Evolutionary conservation across 2,888 invertebrate species (phyloP), one percentile per base, ranked within the genome.

Genomic region (Digitonthophagus gazella): DNA sequence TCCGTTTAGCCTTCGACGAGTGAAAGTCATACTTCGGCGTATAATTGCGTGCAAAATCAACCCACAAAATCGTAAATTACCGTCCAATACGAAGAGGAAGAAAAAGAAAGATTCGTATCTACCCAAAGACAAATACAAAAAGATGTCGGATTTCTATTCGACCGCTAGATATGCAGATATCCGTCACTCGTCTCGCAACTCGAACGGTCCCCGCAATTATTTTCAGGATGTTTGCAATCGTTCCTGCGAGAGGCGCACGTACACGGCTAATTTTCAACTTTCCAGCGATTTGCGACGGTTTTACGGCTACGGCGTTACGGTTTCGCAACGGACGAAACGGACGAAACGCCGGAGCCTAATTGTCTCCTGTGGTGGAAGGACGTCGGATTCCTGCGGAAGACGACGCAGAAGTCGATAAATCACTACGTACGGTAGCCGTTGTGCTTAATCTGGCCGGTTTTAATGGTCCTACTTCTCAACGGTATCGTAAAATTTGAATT

Each of bases 171-270:
- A 44, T 44, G 28, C 28, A 44, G 28, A 44, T 44, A 44, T 44
- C 28, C 28, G 11, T 8, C 28, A 8, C 28, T 44, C 28, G 28
- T 44, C 28, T 44, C 28, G 28, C 28, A 44, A 44, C 6, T 22
- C 28, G 11, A 44, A 44, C 28, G 28, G 28, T 44, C 28, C 61
- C 61, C 61, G 20, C 61, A 61, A 61, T 61, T 61, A 61, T 61
- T 61, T 61, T 61, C 61, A 61, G 61, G 61, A 61, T 61, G 61
- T 61, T 20, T 61, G 61, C 61, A 61, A 61, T 61, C 61, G 20
- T 61, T 19, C n/a, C 61, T 18, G 61, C 61, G 61, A 19, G 19
- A 61, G 18, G 61, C 20, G 19, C 20, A 18, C 20, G 19, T 20
- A 19, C 18, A 19, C 16, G 61, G 19, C 19, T 61, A 61, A 61